These are phyloP conservation scores for Scatophagus argus DNA, from an alignment of 2,113 vertebrate genomes.

Conservation along the genomic window DNA sequence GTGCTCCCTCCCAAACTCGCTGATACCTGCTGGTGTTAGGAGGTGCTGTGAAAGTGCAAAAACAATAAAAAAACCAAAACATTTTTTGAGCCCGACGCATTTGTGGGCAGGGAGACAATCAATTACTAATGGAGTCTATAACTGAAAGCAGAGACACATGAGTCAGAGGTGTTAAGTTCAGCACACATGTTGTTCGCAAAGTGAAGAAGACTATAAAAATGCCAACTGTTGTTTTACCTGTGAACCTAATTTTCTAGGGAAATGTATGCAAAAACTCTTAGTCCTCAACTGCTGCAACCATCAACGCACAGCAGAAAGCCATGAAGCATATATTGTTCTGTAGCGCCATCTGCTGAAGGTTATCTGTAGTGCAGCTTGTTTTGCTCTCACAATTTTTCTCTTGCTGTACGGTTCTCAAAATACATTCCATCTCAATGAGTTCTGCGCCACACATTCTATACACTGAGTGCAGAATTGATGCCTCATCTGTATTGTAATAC, in stretches of 20 bases:
- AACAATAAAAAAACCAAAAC: slow-evolving; percentile 45
- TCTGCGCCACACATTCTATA: not conserved
- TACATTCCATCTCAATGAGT: too few relatives aligned
- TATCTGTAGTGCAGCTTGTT: not conserved
- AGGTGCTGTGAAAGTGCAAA: slow-evolving; percentile 6
- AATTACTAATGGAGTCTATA: slow-evolving; percentile 68
- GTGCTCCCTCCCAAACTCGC: not conserved
- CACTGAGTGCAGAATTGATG: not conserved
- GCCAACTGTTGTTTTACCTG: slow-evolving; percentile 25
- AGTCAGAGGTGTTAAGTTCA: slow-evolving; percentile 54
- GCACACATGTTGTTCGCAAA: slow-evolving; percentile 35
- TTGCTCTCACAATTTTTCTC: not conserved
- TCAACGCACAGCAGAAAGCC: not conserved
- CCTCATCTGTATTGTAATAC: not conserved
- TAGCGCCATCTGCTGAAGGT: slow-evolving; percentile 55
- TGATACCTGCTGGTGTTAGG: not conserved
- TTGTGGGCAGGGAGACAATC: slow-evolving; percentile 36
- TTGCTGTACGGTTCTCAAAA: not conserved
- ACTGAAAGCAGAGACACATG: slow-evolving; percentile 47
- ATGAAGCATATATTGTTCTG: not conserved
- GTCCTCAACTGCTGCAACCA: not conserved
- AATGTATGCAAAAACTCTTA: not conserved
- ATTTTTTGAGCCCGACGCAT: slow-evolving; percentile 37
- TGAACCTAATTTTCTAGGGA: slow-evolving; percentile 7
- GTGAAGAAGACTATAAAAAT: slow-evolving; percentile 22